These are phyloP conservation scores for Meteorus sp. DNA, from an alignment of 1,140 invertebrate species.

Conservation along the genomic window DNA sequence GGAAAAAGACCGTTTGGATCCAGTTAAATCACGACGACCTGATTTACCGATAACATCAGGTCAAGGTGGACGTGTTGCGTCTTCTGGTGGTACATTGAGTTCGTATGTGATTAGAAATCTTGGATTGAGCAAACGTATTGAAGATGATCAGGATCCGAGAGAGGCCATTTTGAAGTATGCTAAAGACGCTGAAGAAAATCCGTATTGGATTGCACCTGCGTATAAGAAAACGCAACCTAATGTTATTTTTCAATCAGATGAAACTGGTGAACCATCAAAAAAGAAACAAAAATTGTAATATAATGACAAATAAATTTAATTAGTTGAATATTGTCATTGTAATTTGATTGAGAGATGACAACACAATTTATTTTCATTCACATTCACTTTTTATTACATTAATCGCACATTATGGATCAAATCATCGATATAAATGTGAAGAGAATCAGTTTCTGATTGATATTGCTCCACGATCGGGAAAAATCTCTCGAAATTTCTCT, in stretches of 20 bases:
- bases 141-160: constrained; percentile 95
- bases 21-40: constrained; percentile 88
- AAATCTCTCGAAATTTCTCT: too few species aligned
- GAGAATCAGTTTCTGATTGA: too few species aligned
- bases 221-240: constrained; percentile 85
- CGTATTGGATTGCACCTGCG: constrained; percentile 93
- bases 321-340: too few species aligned
- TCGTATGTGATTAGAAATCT: constrained; percentile 97
- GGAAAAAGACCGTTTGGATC: constrained; percentile 91
- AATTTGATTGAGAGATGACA: too few species aligned
- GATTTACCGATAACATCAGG: constrained; percentile 92
- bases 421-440: too few species aligned
- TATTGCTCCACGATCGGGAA: too few species aligned
- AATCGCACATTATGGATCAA: too few species aligned
- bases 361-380: too few species aligned
- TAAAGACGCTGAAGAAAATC: constrained; percentile 95
- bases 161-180: constrained; percentile 97
- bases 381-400: too few species aligned
- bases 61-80: constrained; percentile 87
- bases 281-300: constrained; percentile 24
- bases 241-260: constrained; percentile 71
- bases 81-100: constrained; percentile 93
- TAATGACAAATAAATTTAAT: background rate
- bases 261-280: constrained; percentile 52
- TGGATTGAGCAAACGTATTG: constrained; percentile 88